A percentile compares a stretch with the other conserved stretches of the same genome.
phyloP scores from a whole-genome alignment of 2,113 vertebrate species.

The Corythaixoides concolor region DNA sequence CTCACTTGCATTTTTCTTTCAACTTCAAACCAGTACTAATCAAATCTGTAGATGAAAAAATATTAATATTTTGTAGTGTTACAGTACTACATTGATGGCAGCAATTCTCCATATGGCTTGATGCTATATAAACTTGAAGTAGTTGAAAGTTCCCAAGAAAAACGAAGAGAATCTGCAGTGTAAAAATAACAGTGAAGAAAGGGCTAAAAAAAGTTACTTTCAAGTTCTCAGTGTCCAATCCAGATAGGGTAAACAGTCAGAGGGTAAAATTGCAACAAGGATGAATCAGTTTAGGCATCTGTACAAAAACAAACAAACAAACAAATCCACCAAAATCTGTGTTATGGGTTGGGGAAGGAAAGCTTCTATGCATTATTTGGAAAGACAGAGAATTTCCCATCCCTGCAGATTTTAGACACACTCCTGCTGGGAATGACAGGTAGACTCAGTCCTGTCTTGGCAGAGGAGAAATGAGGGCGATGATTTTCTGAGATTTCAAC shows the following conservation, averaged over 20 bases:
- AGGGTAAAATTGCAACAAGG: background rate
- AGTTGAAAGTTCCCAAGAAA: background rate
- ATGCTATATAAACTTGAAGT: background rate
- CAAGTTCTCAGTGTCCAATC: background rate
- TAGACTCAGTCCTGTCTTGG: background rate
- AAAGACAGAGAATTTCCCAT: background rate
- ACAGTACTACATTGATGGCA: background rate
- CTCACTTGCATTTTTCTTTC: background rate
- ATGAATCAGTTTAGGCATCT: background rate
- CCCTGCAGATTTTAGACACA: background rate
- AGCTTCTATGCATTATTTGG: background rate
- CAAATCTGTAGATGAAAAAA: background rate
- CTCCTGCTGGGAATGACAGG: background rate
- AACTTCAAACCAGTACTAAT: background rate
- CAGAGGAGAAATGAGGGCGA: background rate
- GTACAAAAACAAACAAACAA: background rate
- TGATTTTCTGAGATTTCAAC: background rate
- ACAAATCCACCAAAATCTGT: background rate
- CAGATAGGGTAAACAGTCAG: background rate
- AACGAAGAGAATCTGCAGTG: background rate
- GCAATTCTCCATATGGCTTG: background rate
- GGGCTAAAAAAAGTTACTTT: background rate
- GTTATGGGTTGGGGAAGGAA: background rate
- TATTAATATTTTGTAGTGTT: background rate
- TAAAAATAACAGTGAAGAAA: background rate